Base-by-base conservation (phyloP, 1,140 invertebrate genomes). In the Aphis craccivora region DNA sequence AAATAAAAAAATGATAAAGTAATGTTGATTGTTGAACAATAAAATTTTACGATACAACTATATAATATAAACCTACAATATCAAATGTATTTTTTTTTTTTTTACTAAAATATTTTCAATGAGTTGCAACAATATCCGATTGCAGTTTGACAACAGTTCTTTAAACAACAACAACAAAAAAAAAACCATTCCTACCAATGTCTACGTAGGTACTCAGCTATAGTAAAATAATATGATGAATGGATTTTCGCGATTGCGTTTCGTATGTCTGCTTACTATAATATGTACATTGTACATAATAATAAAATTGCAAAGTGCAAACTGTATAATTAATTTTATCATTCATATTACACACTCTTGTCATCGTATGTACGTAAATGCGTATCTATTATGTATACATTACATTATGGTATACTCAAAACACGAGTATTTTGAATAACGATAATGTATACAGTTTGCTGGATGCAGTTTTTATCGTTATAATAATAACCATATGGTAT, bases 221-320 rank as follows among this genome's bases (percentile, higher is more conserved):
- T 76, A 76, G 60, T 76, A 76, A 76, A 76, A 76, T 76, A 76
- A 76, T 76, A 76, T 76, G 60, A 76, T 76, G 60, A 76, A 76
- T 76, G 60, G 60, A n/a, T 76, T 76, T n/a, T 76, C 60, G 60
- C 60, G n/a, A 76, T 76, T 76, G n/a, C 60, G n/a, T n/a, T 76
- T 76, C n/a, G 60, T 76, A n/a, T 76, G 60, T 76, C 60, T 76
- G 60, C 5, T n/a, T n/a, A 18, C n/a, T 76, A 20, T 76, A 40
- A 2, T 37, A 76, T 76, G 30, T 76, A 76, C 60, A 76, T n/a
- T 76, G 30, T 76, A 67, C 14, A 76, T n/a, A 76, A n/a, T 76
- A 76, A n/a, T 76, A 76, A 76, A 76, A 76, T 35, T n/a, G 60
- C 14, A 76, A 76, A 18, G 4, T 76, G 60, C 60, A 76, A 76